Percentiles rank a stretch among this genome's conserved stretches.
phyloP scores from a whole-genome alignment of 1,140 invertebrate genomes.

The Steinernema khuongi region DNA sequence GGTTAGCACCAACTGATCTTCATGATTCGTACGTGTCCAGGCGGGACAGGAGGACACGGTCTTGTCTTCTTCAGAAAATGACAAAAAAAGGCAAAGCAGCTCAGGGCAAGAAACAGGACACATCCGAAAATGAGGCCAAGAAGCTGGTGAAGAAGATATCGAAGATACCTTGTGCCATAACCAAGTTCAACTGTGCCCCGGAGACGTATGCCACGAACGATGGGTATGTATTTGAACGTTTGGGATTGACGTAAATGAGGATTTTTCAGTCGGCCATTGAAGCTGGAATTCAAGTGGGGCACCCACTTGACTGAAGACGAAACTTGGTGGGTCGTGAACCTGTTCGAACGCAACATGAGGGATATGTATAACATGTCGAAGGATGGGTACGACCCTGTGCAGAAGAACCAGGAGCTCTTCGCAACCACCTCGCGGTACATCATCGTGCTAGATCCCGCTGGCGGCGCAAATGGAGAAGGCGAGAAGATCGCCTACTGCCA shows the following conservation, averaged over 20 bases:
- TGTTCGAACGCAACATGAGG: slow-evolving; percentile 40
- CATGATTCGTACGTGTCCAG: too few relatives aligned
- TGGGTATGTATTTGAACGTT: slow-evolving; percentile 28
- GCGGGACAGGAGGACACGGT: too few relatives aligned
- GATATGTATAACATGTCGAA: slow-evolving; percentile 44
- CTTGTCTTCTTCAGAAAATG: too few relatives aligned
- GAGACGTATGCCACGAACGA: slow-evolving; percentile 27
- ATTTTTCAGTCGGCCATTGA: slow-evolving; percentile 37
- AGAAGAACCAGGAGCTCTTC: slow-evolving; percentile 36
- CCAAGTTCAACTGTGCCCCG: slow-evolving; percentile 26
- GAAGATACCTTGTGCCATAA: slow-evolving; percentile 37
- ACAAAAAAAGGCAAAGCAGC: too few relatives aligned
- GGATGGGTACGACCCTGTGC: slow-evolving; percentile 42
- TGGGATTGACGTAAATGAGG: neutral
- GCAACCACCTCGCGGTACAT: slow-evolving; percentile 45
- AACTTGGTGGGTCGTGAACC: slow-evolving; percentile 38
- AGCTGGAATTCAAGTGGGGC: slow-evolving; percentile 32
- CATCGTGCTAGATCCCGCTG: slow-evolving; percentile 28
- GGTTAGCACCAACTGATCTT: too few relatives aligned
- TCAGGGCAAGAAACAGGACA: too few relatives aligned
- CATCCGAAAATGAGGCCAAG: slow-evolving; percentile 31
- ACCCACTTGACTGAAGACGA: slow-evolving; percentile 29
- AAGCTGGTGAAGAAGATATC: slow-evolving; percentile 45
- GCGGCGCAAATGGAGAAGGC: too few relatives aligned
- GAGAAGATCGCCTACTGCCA: slow-evolving; percentile 38